phyloP scores from a whole-genome alignment of 2,888 invertebrate genomes.

The Cephus runcator region DNA sequence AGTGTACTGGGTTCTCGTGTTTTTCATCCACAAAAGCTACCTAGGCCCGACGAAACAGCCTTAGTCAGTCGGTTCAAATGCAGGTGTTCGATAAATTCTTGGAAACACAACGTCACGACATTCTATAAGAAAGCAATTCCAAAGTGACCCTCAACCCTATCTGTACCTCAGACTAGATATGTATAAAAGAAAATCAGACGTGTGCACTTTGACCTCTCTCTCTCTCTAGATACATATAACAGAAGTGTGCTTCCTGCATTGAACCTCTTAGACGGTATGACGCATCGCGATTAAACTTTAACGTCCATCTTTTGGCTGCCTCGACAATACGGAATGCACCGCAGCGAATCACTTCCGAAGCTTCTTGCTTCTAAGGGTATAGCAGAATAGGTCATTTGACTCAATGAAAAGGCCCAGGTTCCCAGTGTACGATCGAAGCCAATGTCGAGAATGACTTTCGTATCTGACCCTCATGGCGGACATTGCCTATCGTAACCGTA shows the following conservation, averaged over 20 bases:
- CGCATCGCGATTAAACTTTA: background rate
- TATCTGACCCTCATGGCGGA: conserved; percentile 27
- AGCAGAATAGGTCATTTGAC: background rate
- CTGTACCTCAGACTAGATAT: too few relatives aligned
- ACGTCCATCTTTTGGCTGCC: background rate
- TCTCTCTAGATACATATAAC: too few relatives aligned
- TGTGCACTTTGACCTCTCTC: too few relatives aligned
- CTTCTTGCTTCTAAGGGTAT: background rate
- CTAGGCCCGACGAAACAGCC: background rate
- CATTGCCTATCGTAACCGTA: conserved; percentile 15
- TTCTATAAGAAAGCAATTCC: too few relatives aligned
- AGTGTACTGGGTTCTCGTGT: background rate
- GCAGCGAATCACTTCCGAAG: conserved; percentile 28
- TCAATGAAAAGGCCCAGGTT: background rate
- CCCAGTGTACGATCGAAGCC: conserved; percentile 11
- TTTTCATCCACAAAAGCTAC: background rate
- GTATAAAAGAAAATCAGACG: too few relatives aligned
- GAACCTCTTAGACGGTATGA: background rate
- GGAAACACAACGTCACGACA: too few relatives aligned
- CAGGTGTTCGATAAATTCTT: background rate
- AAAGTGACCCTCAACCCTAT: too few relatives aligned
- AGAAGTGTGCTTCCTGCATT: too few relatives aligned
- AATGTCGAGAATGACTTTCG: conserved; percentile 35
- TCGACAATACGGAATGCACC: background rate
- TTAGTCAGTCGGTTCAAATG: background rate